Percentiles rank a stretch among this genome's conserved stretches.
phyloP scores from a whole-genome alignment of 2,888 invertebrate genomes.

The Chymomyza amoena region DNA sequence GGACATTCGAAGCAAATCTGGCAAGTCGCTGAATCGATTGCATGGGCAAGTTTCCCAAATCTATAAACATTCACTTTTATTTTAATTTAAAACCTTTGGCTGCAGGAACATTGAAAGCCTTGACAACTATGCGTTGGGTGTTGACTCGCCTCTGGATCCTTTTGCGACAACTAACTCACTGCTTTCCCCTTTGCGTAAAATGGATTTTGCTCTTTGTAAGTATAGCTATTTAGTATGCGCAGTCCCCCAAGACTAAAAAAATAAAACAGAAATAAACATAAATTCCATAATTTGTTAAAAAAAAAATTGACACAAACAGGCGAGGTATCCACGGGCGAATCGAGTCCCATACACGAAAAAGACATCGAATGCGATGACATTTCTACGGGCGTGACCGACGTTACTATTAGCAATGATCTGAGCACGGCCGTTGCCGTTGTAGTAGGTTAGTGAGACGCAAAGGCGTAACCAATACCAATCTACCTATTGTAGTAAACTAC shows the following conservation, averaged over 20 bases:
- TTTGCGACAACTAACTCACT: constrained; percentile 71
- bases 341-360: constrained; percentile 78
- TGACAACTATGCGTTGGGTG: constrained; percentile 78
- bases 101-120: constrained; percentile 75
- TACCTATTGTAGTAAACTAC: background rate
- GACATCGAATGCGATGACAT: constrained; percentile 76
- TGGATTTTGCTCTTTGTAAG: constrained; percentile 94
- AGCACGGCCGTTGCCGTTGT: constrained; percentile 57
- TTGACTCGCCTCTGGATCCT: constrained; percentile 78
- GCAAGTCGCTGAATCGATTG: constrained; percentile 79
- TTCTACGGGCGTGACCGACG: constrained; percentile 75
- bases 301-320: constrained; percentile 63
- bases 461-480: constrained; percentile 21
- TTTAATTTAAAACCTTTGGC: background rate
- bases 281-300: constrained; percentile 19
- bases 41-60: constrained; percentile 61
- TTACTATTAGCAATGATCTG: constrained; percentile 73
- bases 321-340: constrained; percentile 79
- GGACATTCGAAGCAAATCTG: constrained; percentile 80
- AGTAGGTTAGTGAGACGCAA: constrained; percentile 77
- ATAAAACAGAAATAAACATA: constrained; percentile 19
- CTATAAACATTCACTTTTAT: background rate
- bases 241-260: background rate
- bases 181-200: constrained; percentile 83
- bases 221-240: constrained; percentile 47